phyloP scores from a whole-genome alignment of 2,797 vertebrate genomes.

The Coranthus polyacanthus region DNA sequence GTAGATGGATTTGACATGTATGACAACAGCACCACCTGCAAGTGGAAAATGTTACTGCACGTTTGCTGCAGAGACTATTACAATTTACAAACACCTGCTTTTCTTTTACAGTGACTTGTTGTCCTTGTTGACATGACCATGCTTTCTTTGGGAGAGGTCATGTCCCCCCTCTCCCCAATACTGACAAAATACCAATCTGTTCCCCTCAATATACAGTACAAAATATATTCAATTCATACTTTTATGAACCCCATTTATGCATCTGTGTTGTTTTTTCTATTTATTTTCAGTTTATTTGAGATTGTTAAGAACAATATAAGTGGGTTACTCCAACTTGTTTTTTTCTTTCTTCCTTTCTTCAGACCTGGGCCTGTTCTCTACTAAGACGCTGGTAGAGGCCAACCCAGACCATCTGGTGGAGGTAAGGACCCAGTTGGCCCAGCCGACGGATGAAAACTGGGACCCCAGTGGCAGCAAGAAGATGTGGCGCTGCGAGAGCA shows the following conservation, averaged over 20 bases:
- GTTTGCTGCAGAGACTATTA: background rate
- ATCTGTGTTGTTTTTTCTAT: no score
- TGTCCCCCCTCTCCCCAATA: no score
- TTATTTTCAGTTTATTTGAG: no score
- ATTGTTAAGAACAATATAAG: no score
- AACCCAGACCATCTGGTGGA: conserved; percentile 98
- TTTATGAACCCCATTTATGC: no score
- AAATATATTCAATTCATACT: no score
- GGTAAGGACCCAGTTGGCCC: conserved; percentile 95
- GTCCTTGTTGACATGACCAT: no score
- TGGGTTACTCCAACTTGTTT: no score
- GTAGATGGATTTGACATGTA: conserved; percentile 25
- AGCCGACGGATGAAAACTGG: conserved; percentile 99
- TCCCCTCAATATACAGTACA: no score
- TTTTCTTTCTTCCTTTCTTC: no score
- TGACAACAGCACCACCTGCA: conserved; percentile 86
- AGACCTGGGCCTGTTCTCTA: conserved; percentile 98
- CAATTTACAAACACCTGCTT: conserved; percentile 11
- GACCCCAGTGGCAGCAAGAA: conserved; percentile 94
- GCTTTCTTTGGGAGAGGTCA: no score
- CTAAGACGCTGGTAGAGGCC: conserved; percentile 97
- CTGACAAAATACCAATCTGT: no score
- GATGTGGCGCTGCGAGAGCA: conserved; percentile 98
- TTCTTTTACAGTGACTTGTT: background rate
- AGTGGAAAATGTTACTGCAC: conserved; percentile 72